A percentile compares a stretch with the other conserved stretches of the same genome.
phyloP scores from a whole-genome alignment of 2,113 vertebrate genomes.

The Spermophilus dauricus region DNA sequence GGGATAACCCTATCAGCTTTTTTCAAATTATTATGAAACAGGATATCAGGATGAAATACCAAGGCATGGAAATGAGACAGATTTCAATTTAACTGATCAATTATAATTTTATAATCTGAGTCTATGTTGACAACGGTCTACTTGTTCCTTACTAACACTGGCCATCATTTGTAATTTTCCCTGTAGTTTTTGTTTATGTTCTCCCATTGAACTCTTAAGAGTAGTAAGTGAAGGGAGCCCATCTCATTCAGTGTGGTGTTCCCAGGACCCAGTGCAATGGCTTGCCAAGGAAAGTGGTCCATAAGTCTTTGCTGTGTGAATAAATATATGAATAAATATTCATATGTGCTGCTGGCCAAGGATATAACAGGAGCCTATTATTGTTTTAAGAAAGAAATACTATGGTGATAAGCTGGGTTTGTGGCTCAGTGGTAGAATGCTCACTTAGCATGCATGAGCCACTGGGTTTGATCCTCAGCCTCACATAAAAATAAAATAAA shows the following conservation, averaged over 20 bases:
- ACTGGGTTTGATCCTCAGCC: too few species aligned
- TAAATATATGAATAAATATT: not conserved
- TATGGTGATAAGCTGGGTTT: too few species aligned
- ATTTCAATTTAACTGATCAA: not conserved
- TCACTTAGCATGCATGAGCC: too few species aligned
- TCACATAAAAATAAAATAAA: too few species aligned
- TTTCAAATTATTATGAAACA: not conserved
- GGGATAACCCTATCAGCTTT: not conserved
- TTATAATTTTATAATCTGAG: not conserved
- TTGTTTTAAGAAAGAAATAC: conserved; percentile 19
- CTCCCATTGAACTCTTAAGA: not conserved
- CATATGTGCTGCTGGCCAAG: not conserved
- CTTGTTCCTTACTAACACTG: not conserved
- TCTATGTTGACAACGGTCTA: not conserved
- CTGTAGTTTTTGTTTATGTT: not conserved
- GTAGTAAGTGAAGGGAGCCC: not conserved
- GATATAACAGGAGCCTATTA: not conserved
- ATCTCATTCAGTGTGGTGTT: not conserved
- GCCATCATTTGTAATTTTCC: not conserved
- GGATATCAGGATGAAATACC: not conserved
- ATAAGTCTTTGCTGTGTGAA: not conserved
- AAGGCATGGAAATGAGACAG: not conserved
- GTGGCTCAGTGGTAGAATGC: too few species aligned
- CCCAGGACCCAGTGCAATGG: not conserved
- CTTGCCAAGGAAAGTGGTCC: not conserved